Evolutionary conservation across 2,113 vertebrate species (phyloP).

Genomic region (Peromyscus californicus): DNA sequence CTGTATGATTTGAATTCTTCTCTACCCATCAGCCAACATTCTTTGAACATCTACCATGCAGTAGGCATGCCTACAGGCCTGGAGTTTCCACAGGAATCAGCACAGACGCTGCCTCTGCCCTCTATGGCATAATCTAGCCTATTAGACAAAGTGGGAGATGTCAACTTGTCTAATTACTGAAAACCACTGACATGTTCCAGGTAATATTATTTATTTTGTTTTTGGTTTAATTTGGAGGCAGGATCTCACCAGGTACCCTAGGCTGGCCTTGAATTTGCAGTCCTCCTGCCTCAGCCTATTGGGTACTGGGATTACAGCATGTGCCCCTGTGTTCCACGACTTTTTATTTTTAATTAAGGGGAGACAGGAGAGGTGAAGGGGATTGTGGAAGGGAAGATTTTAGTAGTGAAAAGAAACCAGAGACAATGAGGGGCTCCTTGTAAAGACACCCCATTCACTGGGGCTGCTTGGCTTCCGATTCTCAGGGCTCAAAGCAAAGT

Average conservation of each 20-base stretch:
- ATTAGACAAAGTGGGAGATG: background rate
- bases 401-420: background rate
- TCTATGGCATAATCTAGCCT: background rate
- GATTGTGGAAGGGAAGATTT: background rate
- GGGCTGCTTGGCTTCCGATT: background rate
- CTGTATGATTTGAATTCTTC: background rate
- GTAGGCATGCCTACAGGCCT: background rate
- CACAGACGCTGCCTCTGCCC: fast-evolving
- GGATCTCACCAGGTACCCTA: background rate
- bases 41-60: background rate
- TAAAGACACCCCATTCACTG: background rate
- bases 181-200: background rate
- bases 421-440: background rate
- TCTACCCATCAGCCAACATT: background rate
- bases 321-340: too few species aligned
- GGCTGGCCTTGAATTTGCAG: background rate
- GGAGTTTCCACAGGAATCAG: background rate
- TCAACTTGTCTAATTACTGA: background rate
- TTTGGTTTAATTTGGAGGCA: background rate
- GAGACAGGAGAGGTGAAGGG: too few species aligned
- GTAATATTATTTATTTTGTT: background rate
- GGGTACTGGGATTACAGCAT: background rate
- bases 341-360: background rate
- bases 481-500: background rate
- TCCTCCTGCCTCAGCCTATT: background rate